Percentiles rank a stretch among this genome's conserved stretches.
Conservation (phyloP, 2,888 invertebrate genomes). For the Phania funesta region DNA sequence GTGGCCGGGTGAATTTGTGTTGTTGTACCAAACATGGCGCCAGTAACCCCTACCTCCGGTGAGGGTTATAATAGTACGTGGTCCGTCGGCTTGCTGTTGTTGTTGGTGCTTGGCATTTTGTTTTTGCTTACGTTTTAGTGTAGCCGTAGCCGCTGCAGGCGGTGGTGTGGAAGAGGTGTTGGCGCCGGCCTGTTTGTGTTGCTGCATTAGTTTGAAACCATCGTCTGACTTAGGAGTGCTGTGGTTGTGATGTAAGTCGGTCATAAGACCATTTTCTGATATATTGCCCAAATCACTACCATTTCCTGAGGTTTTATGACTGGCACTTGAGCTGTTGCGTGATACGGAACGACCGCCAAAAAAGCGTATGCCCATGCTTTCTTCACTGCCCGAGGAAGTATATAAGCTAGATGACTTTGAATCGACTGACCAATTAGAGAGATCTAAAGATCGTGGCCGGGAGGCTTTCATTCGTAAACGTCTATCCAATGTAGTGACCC, state of each 20-base stretch:
- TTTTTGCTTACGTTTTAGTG: constrained; percentile 78
- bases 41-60: constrained; percentile 95
- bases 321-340: constrained; percentile 88
- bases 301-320: constrained; percentile 83
- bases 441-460: constrained; percentile 89
- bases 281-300: constrained; percentile 81
- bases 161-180: constrained; percentile 64
- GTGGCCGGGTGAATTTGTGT: constrained; percentile 74
- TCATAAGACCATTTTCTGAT: constrained; percentile 81
- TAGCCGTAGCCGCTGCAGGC: constrained; percentile 75
- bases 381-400: constrained; percentile 93
- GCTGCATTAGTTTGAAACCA: constrained; percentile 71
- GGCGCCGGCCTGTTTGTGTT: constrained; percentile 36
- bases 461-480: constrained; percentile 91
- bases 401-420: constrained; percentile 90
- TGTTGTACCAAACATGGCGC: constrained; percentile 86
- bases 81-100: constrained; percentile 79
- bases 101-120: constrained; percentile 75
- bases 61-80: constrained; percentile 90
- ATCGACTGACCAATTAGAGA: constrained; percentile 94
- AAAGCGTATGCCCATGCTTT: constrained; percentile 86
- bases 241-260: constrained; percentile 76
- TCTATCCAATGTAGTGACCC: constrained; percentile 90
- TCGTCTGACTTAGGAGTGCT: constrained; percentile 76
- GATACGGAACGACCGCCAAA: constrained; percentile 85